Evolutionary conservation across 2,113 vertebrate genomes (phyloP).

Genomic region (Corythaeola cristata): DNA sequence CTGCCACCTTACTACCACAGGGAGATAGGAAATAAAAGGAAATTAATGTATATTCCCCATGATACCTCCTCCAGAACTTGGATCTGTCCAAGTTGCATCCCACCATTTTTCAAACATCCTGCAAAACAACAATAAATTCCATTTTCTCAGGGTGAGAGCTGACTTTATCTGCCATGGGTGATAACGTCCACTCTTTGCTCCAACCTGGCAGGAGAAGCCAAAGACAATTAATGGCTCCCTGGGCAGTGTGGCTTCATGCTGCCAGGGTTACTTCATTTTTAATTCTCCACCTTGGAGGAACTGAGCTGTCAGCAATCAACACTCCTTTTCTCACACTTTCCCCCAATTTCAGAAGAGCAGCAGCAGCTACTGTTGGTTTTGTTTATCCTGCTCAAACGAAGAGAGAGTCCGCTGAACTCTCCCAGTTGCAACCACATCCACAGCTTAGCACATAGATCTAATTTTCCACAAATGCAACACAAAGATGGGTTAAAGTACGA

Average conservation of each 20-base stretch:
- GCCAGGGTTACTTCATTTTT: background rate
- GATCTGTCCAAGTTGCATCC: background rate
- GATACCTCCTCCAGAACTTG: background rate
- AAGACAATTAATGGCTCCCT: background rate
- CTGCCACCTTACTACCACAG: background rate
- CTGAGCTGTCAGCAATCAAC: background rate
- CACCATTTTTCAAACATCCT: background rate
- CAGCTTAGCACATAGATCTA: background rate
- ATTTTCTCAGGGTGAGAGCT: background rate
- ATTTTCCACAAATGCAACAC: background rate
- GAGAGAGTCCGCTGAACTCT: background rate
- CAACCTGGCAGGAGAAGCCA: background rate
- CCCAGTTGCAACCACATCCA: background rate
- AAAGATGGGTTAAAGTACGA: background rate
- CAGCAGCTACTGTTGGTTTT: background rate
- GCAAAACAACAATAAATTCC: background rate
- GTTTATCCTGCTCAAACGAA: background rate
- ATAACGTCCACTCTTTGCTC: background rate
- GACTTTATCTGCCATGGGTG: background rate
- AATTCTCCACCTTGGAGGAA: background rate
- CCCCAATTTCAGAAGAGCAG: background rate
- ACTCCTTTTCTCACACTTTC: background rate
- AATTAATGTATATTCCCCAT: background rate
- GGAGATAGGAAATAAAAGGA: background rate
- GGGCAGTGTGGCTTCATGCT: background rate